Base-by-base conservation (phyloP, 2,113 vertebrate genomes). In the Epinephelus moara region DNA sequence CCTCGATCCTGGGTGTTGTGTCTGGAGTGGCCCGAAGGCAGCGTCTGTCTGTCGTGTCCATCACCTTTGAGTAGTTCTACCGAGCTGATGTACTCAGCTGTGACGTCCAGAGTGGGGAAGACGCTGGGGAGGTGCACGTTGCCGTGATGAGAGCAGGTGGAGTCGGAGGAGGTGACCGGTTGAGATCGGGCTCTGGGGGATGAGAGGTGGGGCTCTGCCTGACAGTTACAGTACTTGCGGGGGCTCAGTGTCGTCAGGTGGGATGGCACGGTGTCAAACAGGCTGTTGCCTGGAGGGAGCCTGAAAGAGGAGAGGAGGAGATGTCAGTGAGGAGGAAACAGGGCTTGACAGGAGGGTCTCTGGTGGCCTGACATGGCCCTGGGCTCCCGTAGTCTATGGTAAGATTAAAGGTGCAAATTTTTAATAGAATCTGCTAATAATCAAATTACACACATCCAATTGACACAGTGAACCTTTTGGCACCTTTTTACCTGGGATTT, bases 61-160 rank as follows among this genome's bases (percentile, higher is more conserved):
- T 64, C 89, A 80, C 68, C 0, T 87, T 62, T 87, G 37, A 86
- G 74, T 60, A 88, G 75, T 63, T 90, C 89, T 71, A 89, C 76
- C 15, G 95, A 92, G 72, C 80, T 79, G 6, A 97, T 92, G 88
- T 97, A 97, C 66, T 97, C 95, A 4, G 94, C 72, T 3, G 97
- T 98, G 70, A 98, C 91, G 56, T 98, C 98, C 78, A 96, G 79
- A 17, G 90, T 84, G 55, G 97, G 97, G 92, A 99, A 97, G 88
- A 97, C 84, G 66, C 92, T 88, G 25, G 92, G 86, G 61, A 96
- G 94, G 49, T 52, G 80, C 42, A 94, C 60, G 33, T 85, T 92
- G 75, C 86, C 81, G 13, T 89, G 84, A 63, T 87, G 91, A 88
- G 93, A 94, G 89, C 98, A 98, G 82, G 72, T 18, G 50, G 88